Percentiles rank a stretch among this genome's conserved stretches.
These are phyloP conservation scores for Leucoptera coffeella DNA, from an alignment of 2,888 invertebrate species.

Conservation along the genomic window DNA sequence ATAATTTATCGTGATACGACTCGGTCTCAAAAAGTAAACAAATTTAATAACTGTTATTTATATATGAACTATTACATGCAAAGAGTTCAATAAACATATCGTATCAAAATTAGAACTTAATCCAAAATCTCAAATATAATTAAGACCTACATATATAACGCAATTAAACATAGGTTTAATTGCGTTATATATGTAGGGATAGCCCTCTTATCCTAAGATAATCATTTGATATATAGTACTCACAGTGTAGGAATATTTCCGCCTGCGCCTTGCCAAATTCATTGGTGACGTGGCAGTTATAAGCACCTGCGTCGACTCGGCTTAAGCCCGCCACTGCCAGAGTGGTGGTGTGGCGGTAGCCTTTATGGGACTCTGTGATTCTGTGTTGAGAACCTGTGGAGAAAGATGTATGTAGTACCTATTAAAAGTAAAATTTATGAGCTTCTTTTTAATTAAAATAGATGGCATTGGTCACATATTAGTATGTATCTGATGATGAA, in stretches of 20 bases:
- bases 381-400: slow-evolving; percentile 25
- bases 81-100: not conserved
- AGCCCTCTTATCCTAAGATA: no score
- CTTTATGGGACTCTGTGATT: slow-evolving; percentile 19
- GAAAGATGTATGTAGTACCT: no score
- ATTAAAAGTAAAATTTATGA: no score
- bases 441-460: no score
- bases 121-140: not conserved
- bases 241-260: slow-evolving; percentile 60
- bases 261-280: slow-evolving; percentile 61
- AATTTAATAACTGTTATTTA: no score
- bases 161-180: not conserved
- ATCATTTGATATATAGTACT: slow-evolving; percentile 16
- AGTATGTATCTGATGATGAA: no score
- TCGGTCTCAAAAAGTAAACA: not conserved
- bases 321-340: slow-evolving; percentile 53
- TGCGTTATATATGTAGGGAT: no score
- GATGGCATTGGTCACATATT: no score
- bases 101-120: not conserved
- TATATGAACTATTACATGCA: not conserved
- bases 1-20: no score
- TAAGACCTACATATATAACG: no score
- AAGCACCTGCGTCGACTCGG: slow-evolving; percentile 57
- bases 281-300: slow-evolving; percentile 63
- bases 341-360: slow-evolving; percentile 58